Evolutionary conservation across 2,113 vertebrate species (phyloP).

Genomic region (Sclerurus mexicanus): DNA sequence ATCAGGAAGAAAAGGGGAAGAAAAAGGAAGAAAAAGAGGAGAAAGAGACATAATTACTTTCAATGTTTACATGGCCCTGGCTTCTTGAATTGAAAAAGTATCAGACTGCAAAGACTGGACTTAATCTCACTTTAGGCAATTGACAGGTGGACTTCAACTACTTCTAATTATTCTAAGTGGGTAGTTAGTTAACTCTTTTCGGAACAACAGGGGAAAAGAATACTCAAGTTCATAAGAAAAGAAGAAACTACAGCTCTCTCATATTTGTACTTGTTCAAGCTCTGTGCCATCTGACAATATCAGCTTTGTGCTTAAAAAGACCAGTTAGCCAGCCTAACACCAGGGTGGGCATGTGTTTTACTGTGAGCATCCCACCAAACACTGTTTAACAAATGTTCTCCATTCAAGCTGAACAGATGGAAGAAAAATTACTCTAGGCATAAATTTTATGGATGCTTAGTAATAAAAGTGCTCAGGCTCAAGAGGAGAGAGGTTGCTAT

Average conservation of each 20-base stretch:
- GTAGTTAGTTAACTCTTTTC: neutral
- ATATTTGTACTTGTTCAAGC: conserved; percentile 3
- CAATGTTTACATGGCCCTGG: conserved; percentile 49
- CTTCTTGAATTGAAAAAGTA: conserved; percentile 44
- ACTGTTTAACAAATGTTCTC: conserved; percentile 3
- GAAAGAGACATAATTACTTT: conserved; percentile 53
- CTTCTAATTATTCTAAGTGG: conserved; percentile 44
- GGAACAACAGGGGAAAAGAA: conserved; percentile 3
- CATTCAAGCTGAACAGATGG: conserved; percentile 44
- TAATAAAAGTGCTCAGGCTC: neutral
- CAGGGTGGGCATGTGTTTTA: conserved; percentile 6
- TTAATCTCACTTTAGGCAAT: conserved; percentile 44
- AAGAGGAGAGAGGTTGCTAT: neutral
- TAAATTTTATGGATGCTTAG: conserved; percentile 36
- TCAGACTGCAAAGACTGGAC: conserved; percentile 16
- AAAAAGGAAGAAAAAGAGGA: neutral
- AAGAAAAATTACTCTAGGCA: conserved; percentile 33
- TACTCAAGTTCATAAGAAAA: conserved; percentile 7
- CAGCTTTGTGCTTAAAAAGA: conserved; percentile 37
- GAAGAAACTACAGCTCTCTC: neutral
- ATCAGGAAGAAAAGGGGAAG: neutral
- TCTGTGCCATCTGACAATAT: conserved; percentile 1
- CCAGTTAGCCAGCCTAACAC: neutral
- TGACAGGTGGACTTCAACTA: conserved; percentile 41
- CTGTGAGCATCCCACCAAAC: conserved; percentile 2